These are phyloP conservation scores for Drosophila mettleri DNA, from an alignment of 2,888 invertebrate genomes.

Conservation along the genomic window DNA sequence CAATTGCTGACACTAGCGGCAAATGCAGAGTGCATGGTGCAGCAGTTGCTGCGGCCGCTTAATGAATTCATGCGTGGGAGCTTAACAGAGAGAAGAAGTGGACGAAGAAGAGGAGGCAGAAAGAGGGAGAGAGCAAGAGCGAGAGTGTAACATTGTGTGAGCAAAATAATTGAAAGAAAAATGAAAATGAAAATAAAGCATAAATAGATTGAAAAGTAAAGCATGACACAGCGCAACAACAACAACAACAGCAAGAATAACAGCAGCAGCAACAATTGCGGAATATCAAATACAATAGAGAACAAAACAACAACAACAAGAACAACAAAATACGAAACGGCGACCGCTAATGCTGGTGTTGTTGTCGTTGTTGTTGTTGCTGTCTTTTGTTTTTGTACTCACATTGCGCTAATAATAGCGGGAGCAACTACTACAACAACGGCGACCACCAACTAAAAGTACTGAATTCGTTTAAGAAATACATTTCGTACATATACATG, in stretches of 20 bases:
- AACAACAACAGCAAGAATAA: not conserved
- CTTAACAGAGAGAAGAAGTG: conserved; percentile 4
- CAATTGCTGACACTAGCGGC: conserved; percentile 26
- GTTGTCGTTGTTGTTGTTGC: conserved; percentile 13
- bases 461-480: conserved; percentile 56
- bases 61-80: conserved; percentile 32
- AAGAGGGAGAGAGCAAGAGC: conserved; percentile 7
- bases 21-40: conserved; percentile 19
- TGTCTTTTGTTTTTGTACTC: conserved; percentile 54
- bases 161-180: conserved; percentile 50
- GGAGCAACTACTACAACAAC: conserved; percentile 54
- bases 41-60: not conserved
- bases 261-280: conserved; percentile 33
- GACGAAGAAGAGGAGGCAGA: too few species aligned
- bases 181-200: conserved; percentile 63
- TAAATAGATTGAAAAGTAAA: conserved; percentile 66
- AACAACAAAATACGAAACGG: conserved; percentile 13
- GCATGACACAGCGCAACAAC: conserved; percentile 39
- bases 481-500: conserved; percentile 10
- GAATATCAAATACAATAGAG: conserved; percentile 47
- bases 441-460: conserved; percentile 47
- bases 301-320: conserved; percentile 19
- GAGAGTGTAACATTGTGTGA: conserved; percentile 1
- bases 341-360: conserved; percentile 5
- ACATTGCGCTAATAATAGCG: conserved; percentile 76